phyloP scores from a whole-genome alignment of 1,140 invertebrate species.

The Pissodes strobi region DNA sequence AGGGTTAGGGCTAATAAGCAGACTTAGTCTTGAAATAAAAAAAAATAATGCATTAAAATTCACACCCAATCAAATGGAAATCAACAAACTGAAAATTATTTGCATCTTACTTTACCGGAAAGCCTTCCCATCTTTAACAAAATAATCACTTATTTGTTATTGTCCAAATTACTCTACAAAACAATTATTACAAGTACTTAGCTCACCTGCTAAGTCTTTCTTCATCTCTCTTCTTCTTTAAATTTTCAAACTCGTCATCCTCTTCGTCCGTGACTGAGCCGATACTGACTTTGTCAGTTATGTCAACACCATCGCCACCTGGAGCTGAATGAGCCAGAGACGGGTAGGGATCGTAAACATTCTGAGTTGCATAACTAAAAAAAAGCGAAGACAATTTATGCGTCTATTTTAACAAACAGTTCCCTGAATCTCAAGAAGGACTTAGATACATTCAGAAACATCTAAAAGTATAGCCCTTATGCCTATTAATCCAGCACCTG shows the following conservation, averaged over 20 bases:
- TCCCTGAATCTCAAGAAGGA: no score
- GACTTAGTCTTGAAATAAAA: slow-evolving; percentile 30
- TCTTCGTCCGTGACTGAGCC: slow-evolving; percentile 45
- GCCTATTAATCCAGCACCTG: no score
- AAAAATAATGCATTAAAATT: not conserved
- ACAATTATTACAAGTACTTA: no score
- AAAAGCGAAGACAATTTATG: no score
- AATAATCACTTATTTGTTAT: not conserved
- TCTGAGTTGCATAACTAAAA: slow-evolving; percentile 11
- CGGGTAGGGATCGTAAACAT: slow-evolving; percentile 41
- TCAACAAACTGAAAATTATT: not conserved
- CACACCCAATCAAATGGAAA: not conserved
- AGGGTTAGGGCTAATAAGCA: slow-evolving; percentile 20
- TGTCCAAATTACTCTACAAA: not conserved
- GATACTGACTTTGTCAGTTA: slow-evolving; percentile 50
- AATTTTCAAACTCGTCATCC: slow-evolving; percentile 48
- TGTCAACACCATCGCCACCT: slow-evolving; percentile 26
- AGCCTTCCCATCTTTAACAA: not conserved
- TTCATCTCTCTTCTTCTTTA: slow-evolving; percentile 48
- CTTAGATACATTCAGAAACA: no score
- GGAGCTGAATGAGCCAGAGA: slow-evolving; percentile 44
- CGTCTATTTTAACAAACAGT: no score
- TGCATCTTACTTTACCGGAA: not conserved
- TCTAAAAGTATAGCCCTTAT: no score
- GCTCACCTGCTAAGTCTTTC: slow-evolving; percentile 49